Evolutionary conservation across 2,888 invertebrate species (phyloP).

Genomic region (Isoperla grammatica): DNA sequence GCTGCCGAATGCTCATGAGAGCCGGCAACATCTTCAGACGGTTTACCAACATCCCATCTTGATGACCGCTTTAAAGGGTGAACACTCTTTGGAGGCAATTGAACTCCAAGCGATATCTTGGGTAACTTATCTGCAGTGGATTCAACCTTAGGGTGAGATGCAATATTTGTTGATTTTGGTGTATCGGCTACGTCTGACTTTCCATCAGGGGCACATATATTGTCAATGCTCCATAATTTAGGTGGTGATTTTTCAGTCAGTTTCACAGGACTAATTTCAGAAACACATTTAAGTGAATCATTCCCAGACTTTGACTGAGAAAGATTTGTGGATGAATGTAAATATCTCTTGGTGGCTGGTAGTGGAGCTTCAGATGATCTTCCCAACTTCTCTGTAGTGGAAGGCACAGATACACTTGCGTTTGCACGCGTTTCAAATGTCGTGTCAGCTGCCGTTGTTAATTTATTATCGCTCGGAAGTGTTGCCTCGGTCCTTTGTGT

Average conservation of each 20-base stretch:
- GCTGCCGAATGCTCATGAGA: too few species aligned
- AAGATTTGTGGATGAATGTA: conserved; percentile 12
- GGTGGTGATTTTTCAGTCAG: conserved; percentile 20
- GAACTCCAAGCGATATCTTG: conserved; percentile 42
- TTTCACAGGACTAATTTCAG: conserved; percentile 1
- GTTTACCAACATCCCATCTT: conserved; percentile 47
- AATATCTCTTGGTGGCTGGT: conserved; percentile 21
- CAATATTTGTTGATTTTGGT: background rate
- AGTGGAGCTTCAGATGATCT: conserved; percentile 21
- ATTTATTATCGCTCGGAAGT: too few species aligned
- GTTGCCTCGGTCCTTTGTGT: too few species aligned
- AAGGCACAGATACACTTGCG: too few species aligned
- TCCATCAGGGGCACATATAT: conserved; percentile 33
- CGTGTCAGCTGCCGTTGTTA: too few species aligned
- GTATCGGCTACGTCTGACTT: background rate
- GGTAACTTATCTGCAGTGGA: conserved; percentile 35
- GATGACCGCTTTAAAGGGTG: conserved; percentile 40
- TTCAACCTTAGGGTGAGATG: conserved; percentile 7
- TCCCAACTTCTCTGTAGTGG: background rate
- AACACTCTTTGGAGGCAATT: conserved; percentile 38
- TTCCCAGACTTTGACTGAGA: background rate
- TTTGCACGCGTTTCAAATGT: too few species aligned
- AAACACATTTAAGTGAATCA: background rate
- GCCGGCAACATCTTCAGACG: conserved; percentile 35
- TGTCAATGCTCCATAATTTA: conserved; percentile 38